Evolutionary conservation across 2,797 vertebrate species (phyloP), one percentile per base, ranked within the genome.

Genomic region (Micropoecilia bifurca): DNA sequence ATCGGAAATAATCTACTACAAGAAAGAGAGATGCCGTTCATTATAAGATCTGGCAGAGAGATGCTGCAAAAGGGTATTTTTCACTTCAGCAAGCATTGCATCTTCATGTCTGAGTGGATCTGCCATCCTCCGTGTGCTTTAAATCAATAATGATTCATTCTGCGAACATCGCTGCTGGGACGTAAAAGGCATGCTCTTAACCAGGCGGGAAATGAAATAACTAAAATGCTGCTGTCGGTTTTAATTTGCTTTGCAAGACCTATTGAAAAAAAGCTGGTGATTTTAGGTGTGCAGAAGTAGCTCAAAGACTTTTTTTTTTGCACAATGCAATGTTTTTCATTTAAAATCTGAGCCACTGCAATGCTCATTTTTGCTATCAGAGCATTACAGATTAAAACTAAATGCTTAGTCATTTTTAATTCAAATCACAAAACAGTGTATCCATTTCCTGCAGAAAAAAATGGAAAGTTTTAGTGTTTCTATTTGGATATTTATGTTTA

Each of bases 101-200:
- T 88, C 66, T 59, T 57, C 36, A 18, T 43, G 80, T 86, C 46
- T 77, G 80, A 80, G 81, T 30, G 75, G 82, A 68, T 83, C 77
- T 39, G 77, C 57, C 59, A 78, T 78, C 69, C 83, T 85, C 83
- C 25, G 83, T 53, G 74, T 28, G 47, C 89, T 73, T 82, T 90
- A 89, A 88, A 93, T 92, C 87, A 89, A 83, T 86, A 77, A 88
- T 76, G 86, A 89, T 84, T 39, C 83, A 83, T 73, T 85, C 82
- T 78, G 81, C 68, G 82, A 88, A 86, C 85, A 80, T 80, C 75
- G 73, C 85, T 48, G 59, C 74, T 55, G 81, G 83, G 83, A 90
- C 77, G 80, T 81, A 81, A 88, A 88, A 91, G 71, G 83, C 86
- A 72, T 82, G 80, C 85, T 90, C 79, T 91, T 90, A 86, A 82